Evolutionary conservation across 2,888 invertebrate genomes (phyloP).

Genomic region (Leptopilina myrica): DNA sequence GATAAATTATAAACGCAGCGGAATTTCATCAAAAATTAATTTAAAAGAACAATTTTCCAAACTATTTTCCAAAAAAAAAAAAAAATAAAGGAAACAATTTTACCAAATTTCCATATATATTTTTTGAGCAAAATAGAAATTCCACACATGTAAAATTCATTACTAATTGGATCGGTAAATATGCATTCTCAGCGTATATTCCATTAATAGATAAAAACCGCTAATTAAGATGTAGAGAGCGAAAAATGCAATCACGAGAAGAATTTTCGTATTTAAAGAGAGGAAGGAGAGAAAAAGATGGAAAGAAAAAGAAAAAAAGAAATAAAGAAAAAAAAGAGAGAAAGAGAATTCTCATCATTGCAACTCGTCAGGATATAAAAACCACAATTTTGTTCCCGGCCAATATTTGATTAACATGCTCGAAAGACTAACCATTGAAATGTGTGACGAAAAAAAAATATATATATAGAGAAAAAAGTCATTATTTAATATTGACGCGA

Average conservation of each 20-base stretch:
- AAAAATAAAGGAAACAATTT: too few relatives aligned
- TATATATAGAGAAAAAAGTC: background rate
- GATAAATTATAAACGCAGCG: too few relatives aligned
- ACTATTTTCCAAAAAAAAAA: too few relatives aligned
- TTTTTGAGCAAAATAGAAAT: too few relatives aligned
- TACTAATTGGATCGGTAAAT: too few relatives aligned
- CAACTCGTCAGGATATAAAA: background rate
- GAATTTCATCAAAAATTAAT: too few relatives aligned
- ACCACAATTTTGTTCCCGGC: background rate
- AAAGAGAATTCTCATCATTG: background rate
- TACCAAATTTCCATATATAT: too few relatives aligned
- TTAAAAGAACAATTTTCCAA: too few relatives aligned
- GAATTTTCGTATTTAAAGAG: background rate
- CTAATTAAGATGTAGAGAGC: background rate
- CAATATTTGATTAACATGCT: slow-evolving; percentile 27
- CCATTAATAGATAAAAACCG: too few relatives aligned
- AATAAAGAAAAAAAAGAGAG: background rate
- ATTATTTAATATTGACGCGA: slow-evolving; percentile 8
- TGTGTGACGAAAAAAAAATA: slow-evolving; percentile 3
- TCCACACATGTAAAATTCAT: too few relatives aligned
- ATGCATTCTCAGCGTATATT: too few relatives aligned
- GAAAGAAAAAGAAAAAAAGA: background rate
- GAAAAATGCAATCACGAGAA: background rate
- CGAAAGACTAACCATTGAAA: slow-evolving; percentile 1
- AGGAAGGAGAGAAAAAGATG: background rate